Evolutionary conservation across 2,888 invertebrate genomes (phyloP).

Genomic region (Watsonalla cultraria): DNA sequence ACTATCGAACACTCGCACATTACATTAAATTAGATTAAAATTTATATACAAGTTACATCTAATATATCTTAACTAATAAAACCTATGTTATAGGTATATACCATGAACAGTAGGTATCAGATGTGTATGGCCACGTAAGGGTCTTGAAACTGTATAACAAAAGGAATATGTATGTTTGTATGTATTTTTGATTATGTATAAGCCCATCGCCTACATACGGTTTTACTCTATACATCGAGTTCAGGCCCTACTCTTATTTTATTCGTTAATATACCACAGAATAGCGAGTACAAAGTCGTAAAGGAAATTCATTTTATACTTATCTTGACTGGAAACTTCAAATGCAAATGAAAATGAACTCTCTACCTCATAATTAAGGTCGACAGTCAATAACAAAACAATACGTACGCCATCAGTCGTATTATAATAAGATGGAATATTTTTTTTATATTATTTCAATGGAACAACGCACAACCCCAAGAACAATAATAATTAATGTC

Average conservation of each 20-base stretch:
- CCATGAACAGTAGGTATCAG: slow-evolving; percentile 43
- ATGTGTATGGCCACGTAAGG: slow-evolving; percentile 54
- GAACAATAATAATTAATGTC: slow-evolving; percentile 41
- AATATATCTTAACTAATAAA: slow-evolving; percentile 60
- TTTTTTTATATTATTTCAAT: slow-evolving; percentile 41
- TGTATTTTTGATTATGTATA: slow-evolving; percentile 25
- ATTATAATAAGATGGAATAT: slow-evolving; percentile 47
- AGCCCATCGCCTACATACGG: slow-evolving; percentile 20
- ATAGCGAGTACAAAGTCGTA: slow-evolving; percentile 34
- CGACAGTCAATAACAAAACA: slow-evolving; percentile 56
- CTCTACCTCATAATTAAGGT: slow-evolving; percentile 11
- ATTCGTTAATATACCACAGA: slow-evolving; percentile 44
- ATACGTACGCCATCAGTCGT: slow-evolving; percentile 36
- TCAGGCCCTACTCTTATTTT: slow-evolving; percentile 26
- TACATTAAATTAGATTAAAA: slow-evolving; percentile 71
- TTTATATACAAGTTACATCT: slow-evolving; percentile 74
- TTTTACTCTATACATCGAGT: slow-evolving; percentile 28
- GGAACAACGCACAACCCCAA: slow-evolving; percentile 66
- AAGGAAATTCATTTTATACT: no score
- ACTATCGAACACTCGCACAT: slow-evolving; percentile 77
- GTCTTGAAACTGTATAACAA: slow-evolving; percentile 16
- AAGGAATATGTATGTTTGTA: slow-evolving; percentile 16
- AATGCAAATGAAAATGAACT: no score
- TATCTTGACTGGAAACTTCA: no score
- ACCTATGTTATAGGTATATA: slow-evolving; percentile 50